A percentile compares a stretch with the other conserved stretches of the same genome.
Evolutionary conservation across 23 tunicate genomes (phyloP).

Genomic region (Ciona savignyi): DNA sequence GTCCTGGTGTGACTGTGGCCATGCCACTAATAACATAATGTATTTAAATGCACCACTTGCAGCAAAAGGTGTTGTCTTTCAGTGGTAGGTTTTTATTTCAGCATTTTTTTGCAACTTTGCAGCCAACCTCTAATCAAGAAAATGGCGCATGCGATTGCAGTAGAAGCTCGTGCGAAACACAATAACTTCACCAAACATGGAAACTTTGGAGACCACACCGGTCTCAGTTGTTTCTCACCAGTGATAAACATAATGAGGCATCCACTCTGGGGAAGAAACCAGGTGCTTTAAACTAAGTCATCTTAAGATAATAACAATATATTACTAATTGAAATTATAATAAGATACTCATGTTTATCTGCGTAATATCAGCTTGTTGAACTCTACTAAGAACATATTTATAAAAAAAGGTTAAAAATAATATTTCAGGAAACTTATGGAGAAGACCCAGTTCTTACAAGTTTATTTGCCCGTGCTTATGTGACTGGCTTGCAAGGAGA

Average conservation of each 20-base stretch:
- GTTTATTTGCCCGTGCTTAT: slow-evolving; percentile 57
- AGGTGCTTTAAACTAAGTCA: slow-evolving; percentile 51
- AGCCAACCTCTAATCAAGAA: slow-evolving; percentile 36
- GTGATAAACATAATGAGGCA: slow-evolving; percentile 88
- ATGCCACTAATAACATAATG: no score
- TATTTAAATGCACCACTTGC: no score
- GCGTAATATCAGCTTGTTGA: no score
- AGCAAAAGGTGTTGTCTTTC: no score
- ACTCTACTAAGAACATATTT: no score
- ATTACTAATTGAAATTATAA: no score
- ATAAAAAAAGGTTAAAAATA: no score
- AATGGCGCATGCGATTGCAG: slow-evolving; percentile 51
- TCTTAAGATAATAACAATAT: no score
- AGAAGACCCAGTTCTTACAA: slow-evolving; percentile 86
- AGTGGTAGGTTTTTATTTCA: no score
- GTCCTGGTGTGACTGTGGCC: no score
- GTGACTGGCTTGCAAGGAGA: slow-evolving; percentile 54
- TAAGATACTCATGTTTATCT: no score
- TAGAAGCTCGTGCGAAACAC: slow-evolving; percentile 83
- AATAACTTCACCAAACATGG: slow-evolving; percentile 33
- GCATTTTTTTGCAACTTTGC: no score
- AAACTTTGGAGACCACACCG: slow-evolving; percentile 72
- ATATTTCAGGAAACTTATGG: slow-evolving; percentile 83
- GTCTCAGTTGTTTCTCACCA: slow-evolving; percentile 82
- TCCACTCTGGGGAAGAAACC: slow-evolving; percentile 94